Evolutionary conservation across 2,797 vertebrate genomes (phyloP).

Genomic region (Paramormyrops hopkinsi): DNA sequence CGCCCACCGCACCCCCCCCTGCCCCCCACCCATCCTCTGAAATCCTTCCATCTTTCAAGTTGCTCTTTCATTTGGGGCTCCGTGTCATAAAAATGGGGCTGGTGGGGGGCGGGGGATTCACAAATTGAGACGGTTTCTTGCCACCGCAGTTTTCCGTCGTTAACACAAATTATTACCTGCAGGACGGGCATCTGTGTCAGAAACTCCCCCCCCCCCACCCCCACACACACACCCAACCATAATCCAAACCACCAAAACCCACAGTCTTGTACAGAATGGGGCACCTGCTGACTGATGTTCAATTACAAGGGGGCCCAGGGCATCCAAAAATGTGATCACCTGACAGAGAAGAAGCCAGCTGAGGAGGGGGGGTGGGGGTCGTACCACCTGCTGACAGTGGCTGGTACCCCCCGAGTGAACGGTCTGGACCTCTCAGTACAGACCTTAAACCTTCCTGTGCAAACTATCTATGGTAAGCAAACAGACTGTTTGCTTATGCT

Average conservation of each 20-base stretch:
- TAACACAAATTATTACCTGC: conserved; percentile 38
- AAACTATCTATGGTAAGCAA: background rate
- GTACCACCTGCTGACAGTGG: background rate
- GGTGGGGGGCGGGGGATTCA: background rate
- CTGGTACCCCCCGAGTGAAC: background rate
- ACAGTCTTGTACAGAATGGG: background rate
- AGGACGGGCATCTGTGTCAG: conserved; percentile 15
- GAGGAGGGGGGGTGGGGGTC: background rate
- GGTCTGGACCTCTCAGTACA: background rate
- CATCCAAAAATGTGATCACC: background rate
- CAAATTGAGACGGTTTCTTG: conserved; percentile 23
- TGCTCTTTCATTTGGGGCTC: conserved; percentile 10
- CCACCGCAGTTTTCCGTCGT: conserved; percentile 31
- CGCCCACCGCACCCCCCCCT: background rate
- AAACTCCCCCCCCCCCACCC: background rate
- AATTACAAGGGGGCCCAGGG: background rate
- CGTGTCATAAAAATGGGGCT: background rate
- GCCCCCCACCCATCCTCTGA: background rate
- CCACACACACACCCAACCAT: background rate
- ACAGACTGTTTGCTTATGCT: background rate
- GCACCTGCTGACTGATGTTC: conserved; percentile 13
- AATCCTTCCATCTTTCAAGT: background rate
- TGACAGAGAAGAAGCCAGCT: background rate
- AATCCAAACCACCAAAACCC: background rate
- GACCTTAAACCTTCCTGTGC: background rate